phyloP scores from a whole-genome alignment of 2,888 invertebrate genomes.

The Cerastoderma edule region DNA sequence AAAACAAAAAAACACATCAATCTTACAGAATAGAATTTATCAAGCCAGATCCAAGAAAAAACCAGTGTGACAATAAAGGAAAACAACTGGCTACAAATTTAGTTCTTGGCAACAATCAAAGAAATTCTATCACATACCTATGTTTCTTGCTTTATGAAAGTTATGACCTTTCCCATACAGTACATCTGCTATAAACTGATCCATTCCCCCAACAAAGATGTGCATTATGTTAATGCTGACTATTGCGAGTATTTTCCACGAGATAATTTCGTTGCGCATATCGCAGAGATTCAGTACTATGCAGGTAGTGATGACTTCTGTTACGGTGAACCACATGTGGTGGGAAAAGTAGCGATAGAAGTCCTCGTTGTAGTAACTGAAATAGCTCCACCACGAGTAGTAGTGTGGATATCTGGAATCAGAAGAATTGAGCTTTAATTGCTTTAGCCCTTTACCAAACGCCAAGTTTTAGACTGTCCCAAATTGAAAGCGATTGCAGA shows the following conservation, averaged over 20 bases:
- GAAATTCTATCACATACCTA: slow-evolving; percentile 71
- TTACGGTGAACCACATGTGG: slow-evolving; percentile 81
- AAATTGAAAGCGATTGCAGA: too few species aligned
- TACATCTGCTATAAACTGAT: slow-evolving; percentile 81
- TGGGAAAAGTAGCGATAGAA: slow-evolving; percentile 80
- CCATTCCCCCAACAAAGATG: slow-evolving; percentile 78
- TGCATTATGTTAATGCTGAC: slow-evolving; percentile 80
- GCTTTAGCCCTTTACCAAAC: too few species aligned
- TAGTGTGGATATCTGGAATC: slow-evolving; percentile 79
- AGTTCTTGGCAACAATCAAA: too few species aligned
- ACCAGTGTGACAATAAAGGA: too few species aligned
- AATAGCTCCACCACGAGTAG: slow-evolving; percentile 82
- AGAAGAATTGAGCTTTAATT: not conserved
- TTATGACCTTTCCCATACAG: slow-evolving; percentile 71
- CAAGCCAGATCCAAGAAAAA: too few species aligned
- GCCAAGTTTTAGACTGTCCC: too few species aligned
- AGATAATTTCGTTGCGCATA: slow-evolving; percentile 67
- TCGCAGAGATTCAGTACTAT: slow-evolving; percentile 80
- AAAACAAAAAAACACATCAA: too few species aligned
- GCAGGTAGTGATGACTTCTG: slow-evolving; percentile 78
- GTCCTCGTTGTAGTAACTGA: slow-evolving; percentile 82
- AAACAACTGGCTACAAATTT: too few species aligned
- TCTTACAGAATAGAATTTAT: too few species aligned
- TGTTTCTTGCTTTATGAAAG: slow-evolving; percentile 79
- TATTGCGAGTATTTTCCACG: slow-evolving; percentile 81